Base-by-base conservation (phyloP, 1,140 invertebrate species). In the Drosophila tristis region DNA sequence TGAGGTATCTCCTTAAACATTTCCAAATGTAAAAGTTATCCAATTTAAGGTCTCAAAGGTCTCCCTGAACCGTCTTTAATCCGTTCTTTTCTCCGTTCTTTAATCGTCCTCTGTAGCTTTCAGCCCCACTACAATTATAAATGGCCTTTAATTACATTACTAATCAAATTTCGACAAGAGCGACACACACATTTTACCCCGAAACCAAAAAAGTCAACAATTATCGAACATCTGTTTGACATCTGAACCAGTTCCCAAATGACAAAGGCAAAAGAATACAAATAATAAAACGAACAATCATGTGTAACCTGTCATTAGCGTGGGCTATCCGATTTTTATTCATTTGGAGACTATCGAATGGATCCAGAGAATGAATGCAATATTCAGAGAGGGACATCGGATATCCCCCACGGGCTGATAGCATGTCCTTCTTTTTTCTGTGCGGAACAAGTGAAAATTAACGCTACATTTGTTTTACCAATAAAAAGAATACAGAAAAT, bases 331-430 rank as follows among this genome's bases (percentile, higher is more conserved):
- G 35, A 45, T 51, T 49, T 23, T 13, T 71, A 60, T 72, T 71
- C 51, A 60, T 72, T 72, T 60, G 9, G 48, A 13, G 23, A 53
- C 50, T 31, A 53, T 48, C 53, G 53, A 74, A 75, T 75, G 75
- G 47, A 29, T 45, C 31, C 50, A 68, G 49, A 25, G 35, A 66
- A 42, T 43, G 62, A 42, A 71, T 81, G 42, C 47, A 67, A 72
- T 70, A 87, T 81, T 81, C 68, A 76, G 45, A 43, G 9, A 5
- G 16, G 59, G 60, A 42, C 82, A 61, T 67, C 59, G 63, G 63
- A 39, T 39, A 39, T 2, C 35, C 35, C 35, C 11, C 35, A 5
- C 1, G 11, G 35, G 11, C 48, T 73, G 75, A 55, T 79, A 85
- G 70, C 78, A 81, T 86, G 74, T 86, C 56, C 77, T 72, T 79